These are phyloP conservation scores for Acanthosoma haemorrhoidale DNA, from an alignment of 2,888 invertebrate genomes.

Conservation along the genomic window DNA sequence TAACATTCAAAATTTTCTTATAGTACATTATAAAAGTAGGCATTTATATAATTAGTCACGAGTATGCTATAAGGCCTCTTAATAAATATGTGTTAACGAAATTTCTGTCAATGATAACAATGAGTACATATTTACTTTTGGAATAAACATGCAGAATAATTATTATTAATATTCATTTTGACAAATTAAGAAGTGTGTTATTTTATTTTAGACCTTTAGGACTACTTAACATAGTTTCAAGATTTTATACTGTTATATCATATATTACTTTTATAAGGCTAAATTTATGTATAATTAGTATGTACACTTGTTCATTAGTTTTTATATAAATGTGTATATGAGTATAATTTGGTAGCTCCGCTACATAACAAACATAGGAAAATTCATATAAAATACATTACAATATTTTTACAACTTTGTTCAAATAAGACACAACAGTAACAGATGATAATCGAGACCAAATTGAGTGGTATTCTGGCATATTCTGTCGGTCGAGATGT, in stretches of 20 bases:
- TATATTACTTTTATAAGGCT: neutral
- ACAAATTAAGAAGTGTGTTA: neutral
- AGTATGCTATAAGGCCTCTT: conserved; percentile 32
- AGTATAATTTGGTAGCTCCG: conserved; percentile 31
- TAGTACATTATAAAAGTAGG: conserved; percentile 27
- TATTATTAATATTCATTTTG: neutral
- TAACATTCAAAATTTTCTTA: conserved; percentile 1
- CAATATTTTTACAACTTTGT: conserved; percentile 27
- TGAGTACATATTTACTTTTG: too few relatives aligned
- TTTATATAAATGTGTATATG: neutral
- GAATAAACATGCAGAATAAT: conserved; percentile 3
- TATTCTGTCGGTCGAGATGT: neutral
- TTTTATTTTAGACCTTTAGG: neutral
- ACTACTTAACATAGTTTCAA: conserved; percentile 21
- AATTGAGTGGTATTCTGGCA: conserved; percentile 3
- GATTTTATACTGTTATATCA: conserved; percentile 1
- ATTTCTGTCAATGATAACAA: neutral
- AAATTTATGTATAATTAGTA: conserved; percentile 9
- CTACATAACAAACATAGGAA: conserved; percentile 35
- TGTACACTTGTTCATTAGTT: conserved; percentile 2
- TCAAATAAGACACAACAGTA: conserved; percentile 21
- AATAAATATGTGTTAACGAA: conserved; percentile 27
- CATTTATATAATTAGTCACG: conserved; percentile 22
- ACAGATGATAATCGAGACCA: conserved; percentile 3
- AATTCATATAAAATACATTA: conserved; percentile 37